phyloP scores from a whole-genome alignment of 2,113 vertebrate genomes.

The Microcebus lehilahytsara region DNA sequence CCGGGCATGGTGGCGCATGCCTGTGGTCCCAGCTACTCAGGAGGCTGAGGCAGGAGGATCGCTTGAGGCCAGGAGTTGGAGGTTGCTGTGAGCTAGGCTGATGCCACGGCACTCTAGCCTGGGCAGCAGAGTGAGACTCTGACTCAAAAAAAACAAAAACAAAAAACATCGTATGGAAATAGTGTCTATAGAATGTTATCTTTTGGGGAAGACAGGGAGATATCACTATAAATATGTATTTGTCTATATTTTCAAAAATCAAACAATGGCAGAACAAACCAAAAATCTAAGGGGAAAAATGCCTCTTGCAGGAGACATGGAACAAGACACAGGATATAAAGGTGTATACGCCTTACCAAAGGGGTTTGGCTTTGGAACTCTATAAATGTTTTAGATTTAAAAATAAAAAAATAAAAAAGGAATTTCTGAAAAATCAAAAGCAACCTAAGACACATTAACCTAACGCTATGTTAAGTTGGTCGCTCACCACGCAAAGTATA shows the following conservation, averaged over 20 bases:
- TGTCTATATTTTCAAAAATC: conserved; percentile 17
- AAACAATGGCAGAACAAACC: background rate
- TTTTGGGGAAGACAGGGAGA: background rate
- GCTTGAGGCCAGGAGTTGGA: too few species aligned
- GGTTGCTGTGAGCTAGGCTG: too few species aligned
- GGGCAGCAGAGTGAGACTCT: too few species aligned
- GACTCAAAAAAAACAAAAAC: too few species aligned
- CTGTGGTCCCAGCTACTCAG: too few species aligned
- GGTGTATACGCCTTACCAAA: background rate
- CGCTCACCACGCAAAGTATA: background rate
- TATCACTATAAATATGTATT: background rate
- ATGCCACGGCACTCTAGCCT: too few species aligned
- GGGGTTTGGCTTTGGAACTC: conserved; percentile 2
- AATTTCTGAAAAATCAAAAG: background rate
- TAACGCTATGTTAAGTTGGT: background rate
- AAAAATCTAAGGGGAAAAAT: background rate
- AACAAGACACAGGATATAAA: background rate
- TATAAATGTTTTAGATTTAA: background rate
- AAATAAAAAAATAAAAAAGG: background rate
- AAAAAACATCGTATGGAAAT: background rate
- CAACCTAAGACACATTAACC: background rate
- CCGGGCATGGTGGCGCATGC: too few species aligned
- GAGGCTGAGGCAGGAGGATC: too few species aligned
- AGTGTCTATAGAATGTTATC: background rate
- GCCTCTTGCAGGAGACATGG: background rate